These are phyloP conservation scores for Jacana jacana DNA, from an alignment of 2,113 vertebrate genomes.

Conservation along the genomic window DNA sequence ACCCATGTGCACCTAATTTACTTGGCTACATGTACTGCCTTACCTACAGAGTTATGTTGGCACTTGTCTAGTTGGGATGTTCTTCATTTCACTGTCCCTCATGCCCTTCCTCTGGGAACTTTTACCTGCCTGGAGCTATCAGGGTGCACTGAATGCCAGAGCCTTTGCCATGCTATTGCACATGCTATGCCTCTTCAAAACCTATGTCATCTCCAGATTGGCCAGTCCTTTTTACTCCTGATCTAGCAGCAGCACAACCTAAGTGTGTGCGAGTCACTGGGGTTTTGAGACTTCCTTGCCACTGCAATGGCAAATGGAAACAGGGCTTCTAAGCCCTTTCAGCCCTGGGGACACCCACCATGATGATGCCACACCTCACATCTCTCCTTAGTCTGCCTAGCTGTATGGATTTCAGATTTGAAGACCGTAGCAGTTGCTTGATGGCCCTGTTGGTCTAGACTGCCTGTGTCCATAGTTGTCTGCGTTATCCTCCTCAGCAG, in stretches of 20 bases:
- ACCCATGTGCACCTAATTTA: background rate
- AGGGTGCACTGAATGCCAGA: background rate
- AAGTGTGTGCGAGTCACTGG: background rate
- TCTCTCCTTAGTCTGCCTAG: background rate
- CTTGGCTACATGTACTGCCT: background rate
- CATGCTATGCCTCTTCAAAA: background rate
- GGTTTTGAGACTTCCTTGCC: background rate
- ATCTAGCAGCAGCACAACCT: background rate
- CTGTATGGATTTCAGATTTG: background rate
- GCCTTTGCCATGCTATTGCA: background rate
- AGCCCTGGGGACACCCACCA: background rate
- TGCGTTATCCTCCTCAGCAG: background rate
- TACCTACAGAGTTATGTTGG: background rate
- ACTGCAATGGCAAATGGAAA: background rate
- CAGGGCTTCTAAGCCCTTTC: background rate
- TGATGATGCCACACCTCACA: background rate
- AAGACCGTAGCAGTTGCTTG: background rate
- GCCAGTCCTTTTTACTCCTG: background rate
- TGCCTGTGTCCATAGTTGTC: rapidly evolving
- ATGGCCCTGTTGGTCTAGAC: background rate
- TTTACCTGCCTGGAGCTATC: background rate
- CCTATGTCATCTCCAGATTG: background rate
- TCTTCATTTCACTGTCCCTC: background rate
- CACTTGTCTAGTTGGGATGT: background rate
- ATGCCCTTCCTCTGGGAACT: background rate